These are phyloP conservation scores for Morelia viridis DNA, from an alignment of 2,797 vertebrate genomes.

Conservation along the genomic window DNA sequence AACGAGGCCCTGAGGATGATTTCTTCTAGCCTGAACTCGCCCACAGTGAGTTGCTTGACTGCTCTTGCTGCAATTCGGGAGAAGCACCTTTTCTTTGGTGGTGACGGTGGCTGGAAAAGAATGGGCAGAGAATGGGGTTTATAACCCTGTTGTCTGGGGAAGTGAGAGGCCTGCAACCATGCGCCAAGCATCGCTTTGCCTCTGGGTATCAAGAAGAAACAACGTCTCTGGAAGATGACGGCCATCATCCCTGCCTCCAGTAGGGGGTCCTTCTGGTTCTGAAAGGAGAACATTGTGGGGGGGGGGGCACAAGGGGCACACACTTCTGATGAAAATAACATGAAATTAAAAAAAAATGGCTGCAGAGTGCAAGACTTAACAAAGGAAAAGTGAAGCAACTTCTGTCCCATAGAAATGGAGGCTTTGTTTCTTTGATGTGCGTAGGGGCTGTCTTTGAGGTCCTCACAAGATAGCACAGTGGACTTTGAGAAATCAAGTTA, in stretches of 20 bases:
- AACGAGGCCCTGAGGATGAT: constrained; percentile 42
- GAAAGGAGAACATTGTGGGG: background rate
- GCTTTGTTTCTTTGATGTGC: background rate
- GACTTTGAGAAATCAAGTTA: background rate
- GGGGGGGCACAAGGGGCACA: background rate
- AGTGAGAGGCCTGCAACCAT: background rate
- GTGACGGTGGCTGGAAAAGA: background rate
- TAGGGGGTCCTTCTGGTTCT: background rate
- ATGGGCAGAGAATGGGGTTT: accelerated
- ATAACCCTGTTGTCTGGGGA: background rate
- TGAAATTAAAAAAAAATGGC: background rate
- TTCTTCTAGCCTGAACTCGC: constrained; percentile 25
- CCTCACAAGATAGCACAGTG: background rate
- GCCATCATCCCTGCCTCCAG: background rate
- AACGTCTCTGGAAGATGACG: background rate
- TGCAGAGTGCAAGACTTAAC: background rate
- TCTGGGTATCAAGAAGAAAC: background rate
- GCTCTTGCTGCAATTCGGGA: background rate
- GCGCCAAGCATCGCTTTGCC: background rate
- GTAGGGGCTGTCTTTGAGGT: background rate
- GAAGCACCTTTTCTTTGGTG: background rate
- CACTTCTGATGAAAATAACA: background rate
- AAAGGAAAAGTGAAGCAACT: background rate
- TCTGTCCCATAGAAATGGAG: background rate
- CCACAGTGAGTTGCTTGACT: background rate